These are phyloP conservation scores for Bufo gargarizans DNA, from an alignment of 2,113 vertebrate genomes.

Conservation along the genomic window DNA sequence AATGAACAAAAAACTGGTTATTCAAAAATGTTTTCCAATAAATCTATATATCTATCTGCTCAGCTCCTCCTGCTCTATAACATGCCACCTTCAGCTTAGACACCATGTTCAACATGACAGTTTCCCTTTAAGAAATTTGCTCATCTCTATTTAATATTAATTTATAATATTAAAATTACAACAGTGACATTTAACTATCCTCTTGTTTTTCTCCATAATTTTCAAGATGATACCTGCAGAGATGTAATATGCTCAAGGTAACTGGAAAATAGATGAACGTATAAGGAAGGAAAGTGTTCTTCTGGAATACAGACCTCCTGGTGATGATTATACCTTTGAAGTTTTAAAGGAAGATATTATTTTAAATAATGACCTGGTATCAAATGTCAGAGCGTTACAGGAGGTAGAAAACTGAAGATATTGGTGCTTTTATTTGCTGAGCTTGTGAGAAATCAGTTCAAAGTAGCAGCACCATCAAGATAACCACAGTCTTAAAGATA, in stretches of 20 bases:
- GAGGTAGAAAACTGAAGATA: constrained; percentile 5
- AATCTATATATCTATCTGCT: too few relatives aligned
- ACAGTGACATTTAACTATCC: background rate
- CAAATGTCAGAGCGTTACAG: constrained; percentile 2
- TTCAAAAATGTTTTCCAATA: too few relatives aligned
- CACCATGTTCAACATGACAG: too few relatives aligned
- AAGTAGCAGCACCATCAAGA: background rate
- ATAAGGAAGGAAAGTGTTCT: background rate
- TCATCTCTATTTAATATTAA: too few relatives aligned
- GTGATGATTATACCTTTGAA: background rate
- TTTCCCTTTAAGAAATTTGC: too few relatives aligned
- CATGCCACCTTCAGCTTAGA: too few relatives aligned
- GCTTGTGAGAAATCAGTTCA: background rate
- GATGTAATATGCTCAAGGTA: background rate
- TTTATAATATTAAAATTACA: too few relatives aligned
- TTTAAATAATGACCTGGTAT: constrained; percentile 1
- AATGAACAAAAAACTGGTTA: too few relatives aligned
- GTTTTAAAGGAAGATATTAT: background rate
- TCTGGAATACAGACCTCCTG: background rate
- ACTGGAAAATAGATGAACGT: background rate
- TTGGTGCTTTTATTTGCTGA: background rate
- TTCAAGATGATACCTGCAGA: background rate
- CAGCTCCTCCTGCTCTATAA: too few relatives aligned
- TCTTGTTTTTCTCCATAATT: background rate
- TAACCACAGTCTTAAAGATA: background rate